phyloP scores from a whole-genome alignment of 2,797 vertebrate genomes.

The Oreochromis mossambicus region DNA sequence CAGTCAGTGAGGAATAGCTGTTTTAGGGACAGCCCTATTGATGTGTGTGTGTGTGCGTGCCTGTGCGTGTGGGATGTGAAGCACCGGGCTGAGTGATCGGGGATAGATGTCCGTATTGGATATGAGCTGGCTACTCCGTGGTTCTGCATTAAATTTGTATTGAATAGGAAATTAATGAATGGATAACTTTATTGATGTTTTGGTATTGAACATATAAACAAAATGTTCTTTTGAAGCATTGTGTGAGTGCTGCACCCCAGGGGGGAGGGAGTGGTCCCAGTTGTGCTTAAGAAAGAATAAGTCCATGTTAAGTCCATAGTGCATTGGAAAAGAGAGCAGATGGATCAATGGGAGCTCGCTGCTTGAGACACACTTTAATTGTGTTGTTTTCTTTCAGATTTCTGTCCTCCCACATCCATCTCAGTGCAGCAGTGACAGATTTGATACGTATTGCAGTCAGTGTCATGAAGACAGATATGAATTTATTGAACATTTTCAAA shows the following conservation, averaged over 20 bases:
- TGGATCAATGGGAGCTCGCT: conserved; percentile 60
- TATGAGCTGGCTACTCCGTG: conserved; percentile 70
- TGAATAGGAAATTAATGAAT: conserved; percentile 73
- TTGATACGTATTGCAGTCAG: conserved; percentile 60
- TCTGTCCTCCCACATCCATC: conserved; percentile 59
- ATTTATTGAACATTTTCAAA: conserved; percentile 65
- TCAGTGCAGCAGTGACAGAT: conserved; percentile 60
- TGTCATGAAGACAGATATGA: conserved; percentile 64
- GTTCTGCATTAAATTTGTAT: conserved; percentile 71
- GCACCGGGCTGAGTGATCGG: conserved; percentile 48
- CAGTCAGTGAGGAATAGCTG: conserved; percentile 59
- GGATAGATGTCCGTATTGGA: conserved; percentile 71
- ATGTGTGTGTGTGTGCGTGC: conserved; percentile 16
- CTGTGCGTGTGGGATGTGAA: background rate
- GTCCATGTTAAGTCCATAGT: conserved; percentile 70
- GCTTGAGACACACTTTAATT: conserved; percentile 63
- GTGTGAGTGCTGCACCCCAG: conserved; percentile 50
- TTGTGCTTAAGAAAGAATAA: conserved; percentile 76
- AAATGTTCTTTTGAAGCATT: conserved; percentile 75
- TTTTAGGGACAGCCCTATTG: conserved; percentile 70
- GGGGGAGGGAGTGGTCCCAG: conserved; percentile 43
- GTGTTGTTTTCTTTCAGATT: conserved; percentile 68
- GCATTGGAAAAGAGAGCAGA: conserved; percentile 63
- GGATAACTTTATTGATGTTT: conserved; percentile 72
- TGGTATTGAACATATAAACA: conserved; percentile 74